Conservation (phyloP, 2,888 invertebrate genomes). For the Salticus scenicus region DNA sequence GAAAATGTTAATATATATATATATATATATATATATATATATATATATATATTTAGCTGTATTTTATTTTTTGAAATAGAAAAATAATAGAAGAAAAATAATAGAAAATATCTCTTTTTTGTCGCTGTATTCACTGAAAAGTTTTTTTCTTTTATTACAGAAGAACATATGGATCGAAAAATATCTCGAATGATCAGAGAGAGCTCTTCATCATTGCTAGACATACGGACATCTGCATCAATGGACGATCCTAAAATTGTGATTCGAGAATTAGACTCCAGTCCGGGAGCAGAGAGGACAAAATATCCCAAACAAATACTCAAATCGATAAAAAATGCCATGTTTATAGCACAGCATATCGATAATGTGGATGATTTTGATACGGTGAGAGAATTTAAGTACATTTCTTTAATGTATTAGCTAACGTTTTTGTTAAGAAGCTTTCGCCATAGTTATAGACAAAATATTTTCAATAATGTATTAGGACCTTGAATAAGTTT, state of each 20-base stretch:
- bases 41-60: too few relatives aligned
- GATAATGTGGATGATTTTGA: conserved; percentile 79
- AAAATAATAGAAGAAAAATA: too few relatives aligned
- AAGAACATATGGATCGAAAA: conserved; percentile 20
- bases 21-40: too few relatives aligned
- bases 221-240: conserved; percentile 79
- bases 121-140: too few relatives aligned
- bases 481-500: too few relatives aligned
- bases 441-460: too few relatives aligned
- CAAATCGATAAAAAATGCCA: conserved; percentile 94
- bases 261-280: conserved; percentile 85
- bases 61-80: too few relatives aligned
- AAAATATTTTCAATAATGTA: too few relatives aligned
- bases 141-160: too few relatives aligned
- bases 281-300: conserved; percentile 79
- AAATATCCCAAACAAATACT: conserved; percentile 91
- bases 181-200: conserved; percentile 42
- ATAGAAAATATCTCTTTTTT: too few relatives aligned
- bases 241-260: conserved; percentile 78
- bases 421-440: background rate
- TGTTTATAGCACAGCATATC: conserved; percentile 96
- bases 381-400: conserved; percentile 44
- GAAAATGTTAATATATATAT: too few relatives aligned
- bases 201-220: conserved; percentile 35
- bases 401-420: background rate